Base-by-base conservation (phyloP, 2,888 invertebrate genomes). In the Noctua janthina region DNA sequence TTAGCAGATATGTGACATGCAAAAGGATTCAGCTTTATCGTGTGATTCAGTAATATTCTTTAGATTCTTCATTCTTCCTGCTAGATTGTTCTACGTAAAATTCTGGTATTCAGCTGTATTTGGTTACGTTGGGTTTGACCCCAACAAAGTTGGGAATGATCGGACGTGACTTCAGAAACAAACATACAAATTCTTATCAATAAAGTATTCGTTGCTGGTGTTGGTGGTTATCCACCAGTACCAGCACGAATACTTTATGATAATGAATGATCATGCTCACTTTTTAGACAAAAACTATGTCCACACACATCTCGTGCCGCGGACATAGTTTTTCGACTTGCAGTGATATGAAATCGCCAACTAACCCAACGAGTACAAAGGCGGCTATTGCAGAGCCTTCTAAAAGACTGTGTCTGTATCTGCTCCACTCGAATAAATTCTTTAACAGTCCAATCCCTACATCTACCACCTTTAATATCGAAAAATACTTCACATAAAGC, bases 21-120 rank as follows among this genome's bases (percentile, higher is more conserved):
- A 35, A 3, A 0, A 4, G 2, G 0, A 1, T 17, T 35, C 2
- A 35, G 2, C 7, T 20, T 20, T 64, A 35, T 64, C 8, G 8
- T 64, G 17, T 62, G 7, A 62, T 15, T 29, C 29, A 62, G 7
- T 15, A 15, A 29, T 0, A 15, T 62, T 29, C 15, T 29, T n/a
- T n/a, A 59, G n/a, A 59, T 59, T 59, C 4, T 59, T 59, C n/a
- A 62, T 29, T 62, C n/a, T 56, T 23, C 8, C 10, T 10, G 0
- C 11, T 56, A n/a, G 11, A 59, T n/a, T 59, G 13, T 11, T 11
- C 5, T 1, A 11, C n/a, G 56, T n/a, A 59, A 13, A 59, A 59
- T 5, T 59, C 0, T n/a, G 5, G 5, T 59, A 59, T 11, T 0
- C 13, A 59, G 5, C n/a, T n/a, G n/a, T 13, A n/a, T 11, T 56